Base-by-base conservation (phyloP, 1,140 invertebrate species). In the Cyphomyrmex costatus region DNA sequence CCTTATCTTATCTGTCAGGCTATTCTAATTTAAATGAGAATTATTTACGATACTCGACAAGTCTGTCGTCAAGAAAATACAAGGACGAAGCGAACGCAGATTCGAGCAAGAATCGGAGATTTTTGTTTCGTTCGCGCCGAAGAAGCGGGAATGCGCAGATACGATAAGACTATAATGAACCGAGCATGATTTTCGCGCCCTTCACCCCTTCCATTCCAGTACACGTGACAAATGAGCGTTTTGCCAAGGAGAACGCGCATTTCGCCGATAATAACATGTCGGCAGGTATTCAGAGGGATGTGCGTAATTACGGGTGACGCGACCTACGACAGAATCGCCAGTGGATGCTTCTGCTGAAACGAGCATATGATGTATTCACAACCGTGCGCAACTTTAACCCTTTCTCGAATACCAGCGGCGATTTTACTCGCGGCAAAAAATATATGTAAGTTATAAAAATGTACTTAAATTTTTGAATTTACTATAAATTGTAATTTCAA, bases 191-290 rank as follows among this genome's bases (percentile, higher is more conserved):
- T 87, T 89, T 85, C 79, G 53, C 71, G 36, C 61, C 14, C 61
- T 68, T 19, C 33, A 46, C 58, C 14, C 36, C 46, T 68, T 80
- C 30, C 21, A 21, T 70, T 12, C 21, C n/a, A 14, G 16, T 21
- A 56, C 14, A 68, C 61, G 76, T 90, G 88, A 90, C 33, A 89
- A 90, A 91, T 86, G 87, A 78, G 30, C 61, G 12, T 68, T 78
- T 56, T 21, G 71, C 63, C 77, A 70, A 68, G 46, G 51, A 85
- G 71, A 49, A 77, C 80, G 68, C 73, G 53, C 76, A 76, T 89
- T 83, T 91, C 60, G 60, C 77, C 73, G 89, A 88, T 89, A 87
- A 89, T 88, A 92, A 89, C 88, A 82, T 58, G 88, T 84, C 82
- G 70, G 71, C 58, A 76, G 16, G 16, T 36, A 60, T 76, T 73